Evolutionary conservation across 1,140 invertebrate genomes (phyloP).

Genomic region (Brachionus rubens): DNA sequence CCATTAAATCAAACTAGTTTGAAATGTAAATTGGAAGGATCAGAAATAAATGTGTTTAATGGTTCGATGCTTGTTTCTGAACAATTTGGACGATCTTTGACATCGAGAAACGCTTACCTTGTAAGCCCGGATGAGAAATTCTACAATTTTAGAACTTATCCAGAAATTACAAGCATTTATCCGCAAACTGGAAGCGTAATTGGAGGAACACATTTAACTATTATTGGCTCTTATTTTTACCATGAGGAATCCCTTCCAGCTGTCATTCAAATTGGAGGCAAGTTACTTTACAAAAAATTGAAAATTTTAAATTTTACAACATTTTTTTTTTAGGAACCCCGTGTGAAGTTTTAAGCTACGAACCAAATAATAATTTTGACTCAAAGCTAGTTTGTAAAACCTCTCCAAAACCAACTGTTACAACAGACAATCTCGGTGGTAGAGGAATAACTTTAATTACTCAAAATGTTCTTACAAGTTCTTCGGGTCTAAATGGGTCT

Average conservation of each 20-base stretch:
- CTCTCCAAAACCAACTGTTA: not conserved
- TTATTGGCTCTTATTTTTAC: slow-evolving; percentile 25
- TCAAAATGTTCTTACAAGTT: not conserved
- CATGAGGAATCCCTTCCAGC: not conserved
- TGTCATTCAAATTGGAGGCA: not conserved
- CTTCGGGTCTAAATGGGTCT: not conserved
- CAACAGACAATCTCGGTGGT: not conserved
- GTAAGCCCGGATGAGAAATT: not conserved
- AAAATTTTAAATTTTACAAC: too few species aligned
- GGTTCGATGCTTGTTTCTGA: not conserved
- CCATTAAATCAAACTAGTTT: not conserved
- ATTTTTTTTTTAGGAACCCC: too few species aligned
- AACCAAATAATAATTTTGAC: not conserved
- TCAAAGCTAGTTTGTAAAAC: not conserved
- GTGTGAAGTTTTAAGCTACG: not conserved
- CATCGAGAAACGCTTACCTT: not conserved
- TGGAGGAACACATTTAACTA: not conserved
- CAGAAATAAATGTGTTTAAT: slow-evolving; percentile 25
- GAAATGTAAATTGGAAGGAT: not conserved
- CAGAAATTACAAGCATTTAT: not conserved
- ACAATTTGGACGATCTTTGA: slow-evolving; percentile 4
- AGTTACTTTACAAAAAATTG: not conserved
- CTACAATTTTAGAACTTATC: slow-evolving; percentile 32
- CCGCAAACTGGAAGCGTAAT: not conserved
- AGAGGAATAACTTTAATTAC: slow-evolving; percentile 26